Conservation (phyloP, 2,113 vertebrate genomes). For the Mola mola region DNA sequence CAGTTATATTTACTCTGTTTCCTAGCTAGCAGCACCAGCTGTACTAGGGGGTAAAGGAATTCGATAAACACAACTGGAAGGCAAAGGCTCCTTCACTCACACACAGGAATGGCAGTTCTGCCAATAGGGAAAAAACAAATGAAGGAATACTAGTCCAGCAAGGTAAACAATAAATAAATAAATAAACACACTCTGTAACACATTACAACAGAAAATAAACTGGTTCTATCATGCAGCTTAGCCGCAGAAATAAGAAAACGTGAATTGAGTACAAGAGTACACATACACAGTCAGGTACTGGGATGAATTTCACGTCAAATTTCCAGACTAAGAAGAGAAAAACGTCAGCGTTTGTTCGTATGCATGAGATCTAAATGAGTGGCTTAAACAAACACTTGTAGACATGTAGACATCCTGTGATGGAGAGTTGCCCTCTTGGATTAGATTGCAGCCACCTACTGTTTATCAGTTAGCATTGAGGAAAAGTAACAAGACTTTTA, state of each 20-base stretch:
- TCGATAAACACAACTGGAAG: constrained; percentile 75
- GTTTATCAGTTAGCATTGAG: no score
- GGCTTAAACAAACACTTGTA: no score
- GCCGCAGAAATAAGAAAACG: constrained; percentile 25
- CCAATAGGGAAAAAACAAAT: constrained; percentile 69
- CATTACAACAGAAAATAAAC: constrained; percentile 62
- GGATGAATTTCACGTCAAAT: background rate
- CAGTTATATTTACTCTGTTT: constrained; percentile 79
- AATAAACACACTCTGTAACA: constrained; percentile 50
- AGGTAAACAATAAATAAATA: no score
- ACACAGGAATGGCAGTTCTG: constrained; percentile 57
- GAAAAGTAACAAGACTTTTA: background rate
- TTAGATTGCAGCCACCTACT: no score
- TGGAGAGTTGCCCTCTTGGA: no score
- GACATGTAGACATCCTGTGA: no score
- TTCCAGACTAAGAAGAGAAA: background rate
- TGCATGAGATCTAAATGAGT: no score
- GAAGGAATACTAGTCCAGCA: constrained; percentile 60
- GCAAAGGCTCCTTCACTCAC: constrained; percentile 59
- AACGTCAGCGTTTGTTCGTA: background rate
- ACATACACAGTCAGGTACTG: background rate
- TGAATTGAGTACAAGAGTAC: constrained; percentile 1
- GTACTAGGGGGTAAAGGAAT: constrained; percentile 74
- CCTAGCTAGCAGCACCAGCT: constrained; percentile 75
- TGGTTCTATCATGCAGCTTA: constrained; percentile 39